A percentile compares a stretch with the other conserved stretches of the same genome.
phyloP scores from a whole-genome alignment of 37 sponge, comb jelly and placozoan species.

The Dysidea cf. avara region DNA sequence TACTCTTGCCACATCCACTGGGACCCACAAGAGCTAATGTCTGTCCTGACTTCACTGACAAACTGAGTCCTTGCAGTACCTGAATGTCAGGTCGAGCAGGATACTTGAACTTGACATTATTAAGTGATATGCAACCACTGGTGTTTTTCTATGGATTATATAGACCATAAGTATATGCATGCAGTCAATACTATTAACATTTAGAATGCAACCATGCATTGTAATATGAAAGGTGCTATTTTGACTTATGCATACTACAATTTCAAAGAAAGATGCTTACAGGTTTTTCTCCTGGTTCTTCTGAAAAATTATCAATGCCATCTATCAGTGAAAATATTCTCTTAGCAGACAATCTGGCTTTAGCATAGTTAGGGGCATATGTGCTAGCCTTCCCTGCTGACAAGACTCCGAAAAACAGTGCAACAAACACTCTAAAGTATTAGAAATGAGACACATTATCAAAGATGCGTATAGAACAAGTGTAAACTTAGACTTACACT shows the following conservation, averaged over 20 bases:
- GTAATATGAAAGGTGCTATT: no score
- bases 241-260: no score
- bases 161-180: neutral
- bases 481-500: no score
- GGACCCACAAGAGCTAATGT: conserved; percentile 91
- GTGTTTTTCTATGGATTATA: conserved; percentile 31
- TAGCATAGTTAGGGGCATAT: conserved; percentile 70
- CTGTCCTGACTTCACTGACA: conserved; percentile 48
- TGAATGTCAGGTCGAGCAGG: conserved; percentile 41
- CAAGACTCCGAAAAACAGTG: conserved; percentile 62
- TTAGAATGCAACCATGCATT: no score
- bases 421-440: conserved; percentile 50
- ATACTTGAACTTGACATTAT: conserved; percentile 39
- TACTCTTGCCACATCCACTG: conserved; percentile 99
- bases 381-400: conserved; percentile 54
- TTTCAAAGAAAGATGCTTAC: no score
- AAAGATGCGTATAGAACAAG: neutral
- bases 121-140: conserved; percentile 36
- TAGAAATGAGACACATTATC: neutral
- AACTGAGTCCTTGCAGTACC: conserved; percentile 21
- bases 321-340: conserved; percentile 70
- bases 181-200: no score
- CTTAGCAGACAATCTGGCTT: conserved; percentile 68
- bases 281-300: conserved; percentile 50
- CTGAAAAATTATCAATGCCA: conserved; percentile 58